Base-by-base conservation (phyloP, 2,797 vertebrate genomes). In the Prionace glauca region DNA sequence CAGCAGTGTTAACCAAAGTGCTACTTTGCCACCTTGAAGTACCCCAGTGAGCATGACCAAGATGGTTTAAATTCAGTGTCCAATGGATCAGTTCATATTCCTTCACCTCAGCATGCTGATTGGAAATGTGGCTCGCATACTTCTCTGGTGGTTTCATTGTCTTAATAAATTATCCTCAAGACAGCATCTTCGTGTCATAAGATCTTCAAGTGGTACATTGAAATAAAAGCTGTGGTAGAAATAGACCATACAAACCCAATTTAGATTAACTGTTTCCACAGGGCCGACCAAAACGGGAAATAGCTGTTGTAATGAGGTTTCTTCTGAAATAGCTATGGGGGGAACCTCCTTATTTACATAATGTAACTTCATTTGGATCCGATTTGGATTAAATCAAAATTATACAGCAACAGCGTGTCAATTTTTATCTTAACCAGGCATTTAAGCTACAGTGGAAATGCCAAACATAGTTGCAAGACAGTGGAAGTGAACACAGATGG, bases 271-370 rank as follows among this genome's bases (percentile, higher is more conserved):
- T 94, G 22, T 94, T 94, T 94, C 92, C 67, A 71, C 24, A 45
- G n/a, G 24, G 56, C 87, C 87, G 62, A 62, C 56, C 60, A 16
- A 7, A 62, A n/a, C 22, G 67, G 22, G 67, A 94, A 94, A 69
- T 94, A 45, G 67, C 67, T 71, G 65, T 24, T 71, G 67, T 26
- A 71, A 94, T 94, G 67, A 94, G 22, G 65, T 14, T 72, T 24
- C 41, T 71, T 67, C 26, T 24, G 45, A 69, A 90, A 45, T 69
- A 71, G 67, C 20, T 94, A 26, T 45, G 92, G 67, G 67, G 62
- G 24, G 41, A 94, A 45, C n/a, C 92, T 71, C 92, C 71, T 94
- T 71, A 94, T 94, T 94, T 94, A 94, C 67, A 94, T 71, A 92
- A 92, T 20, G 32, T 92, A 94, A 24, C 67, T 50, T 71, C n/a